Percentiles rank a stretch among this genome's conserved stretches.
phyloP scores from a whole-genome alignment of 1,140 invertebrate species.

The Bombus picipes region DNA sequence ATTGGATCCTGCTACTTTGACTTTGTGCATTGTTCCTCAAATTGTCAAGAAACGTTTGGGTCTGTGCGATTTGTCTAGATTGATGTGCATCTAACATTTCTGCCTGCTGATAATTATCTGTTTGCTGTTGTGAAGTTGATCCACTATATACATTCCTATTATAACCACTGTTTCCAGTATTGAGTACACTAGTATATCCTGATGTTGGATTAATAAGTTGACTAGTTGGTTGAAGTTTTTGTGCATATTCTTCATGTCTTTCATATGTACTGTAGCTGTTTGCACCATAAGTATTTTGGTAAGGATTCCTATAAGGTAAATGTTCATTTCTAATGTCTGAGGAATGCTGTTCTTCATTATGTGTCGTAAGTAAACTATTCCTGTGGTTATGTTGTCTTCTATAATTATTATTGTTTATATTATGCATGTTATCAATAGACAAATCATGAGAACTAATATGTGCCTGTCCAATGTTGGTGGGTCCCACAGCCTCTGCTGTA shows the following conservation, averaged over 20 bases:
- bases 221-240: slow-evolving; percentile 19
- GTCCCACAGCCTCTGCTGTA: not conserved
- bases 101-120: slow-evolving; percentile 3
- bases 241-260: slow-evolving; percentile 25
- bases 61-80: slow-evolving; percentile 11
- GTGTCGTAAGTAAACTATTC: not conserved
- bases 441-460: not conserved
- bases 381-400: slow-evolving; percentile 14
- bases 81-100: slow-evolving; percentile 24
- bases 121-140: not conserved
- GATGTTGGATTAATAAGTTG: slow-evolving; percentile 15
- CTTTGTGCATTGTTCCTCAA: not conserved
- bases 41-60: slow-evolving; percentile 20
- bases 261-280: slow-evolving; percentile 35
- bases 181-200: slow-evolving; percentile 22
- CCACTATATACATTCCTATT: slow-evolving; percentile 1
- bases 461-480: slow-evolving; percentile 16
- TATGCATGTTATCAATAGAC: slow-evolving; percentile 29
- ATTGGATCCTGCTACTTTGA: not conserved
- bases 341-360: slow-evolving; percentile 41
- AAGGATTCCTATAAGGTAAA: slow-evolving; percentile 26
- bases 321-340: not conserved
- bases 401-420: slow-evolving; percentile 42
- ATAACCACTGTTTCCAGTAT: slow-evolving; percentile 17
- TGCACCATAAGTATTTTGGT: slow-evolving; percentile 16